Base-by-base conservation (phyloP, 1,140 invertebrate species). In the Phocides pigmalion region DNA sequence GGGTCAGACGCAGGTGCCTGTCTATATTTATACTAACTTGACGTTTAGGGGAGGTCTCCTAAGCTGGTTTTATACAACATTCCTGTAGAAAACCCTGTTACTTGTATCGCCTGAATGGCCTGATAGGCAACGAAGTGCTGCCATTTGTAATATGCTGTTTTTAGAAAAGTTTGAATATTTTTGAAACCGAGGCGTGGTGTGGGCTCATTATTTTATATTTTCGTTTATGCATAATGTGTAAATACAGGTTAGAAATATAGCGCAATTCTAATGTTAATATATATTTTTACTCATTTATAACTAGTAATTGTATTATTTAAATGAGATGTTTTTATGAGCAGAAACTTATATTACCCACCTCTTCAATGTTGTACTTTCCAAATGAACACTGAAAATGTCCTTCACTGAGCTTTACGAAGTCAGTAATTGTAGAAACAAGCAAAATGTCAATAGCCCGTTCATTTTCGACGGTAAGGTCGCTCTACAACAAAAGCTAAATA, bases 1-100 rank as follows among this genome's bases (percentile, higher is more conserved):
- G 19, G 37, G 35, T 41, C 35, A 37, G 35, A 39, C 44, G 44
- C 35, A 39, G 50, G 50, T 53, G 15, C 41, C 25, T 22, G 39
- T 14, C 15, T 47, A 47, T 47, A 47, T 53, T 53, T 53, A 41
- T 14, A 41, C 17, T 12, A 22, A 6, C 0, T 20, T 35, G 19
- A 14, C 0, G 35, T 16, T 37, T 54, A 39, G 37, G 19, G 35
- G 37, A 46, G 11, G 25, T 53, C 12, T 47, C 28, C 25, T 17
- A 59, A 32, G 47, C 15, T 44, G 41, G 28, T 39, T 39, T 17
- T 3, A 17, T 6, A 11, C 37, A 12, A 4, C 42, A 19, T 44
- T 8, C 42, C 42, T 44, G 16, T 44, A 44, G 16, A 11, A 1
- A 22, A 2, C 2, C 12, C 19, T 4, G 11, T n/a, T 47, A 11